phyloP scores from a whole-genome alignment of 2,797 vertebrate genomes.

The Manis crassicaudata region DNA sequence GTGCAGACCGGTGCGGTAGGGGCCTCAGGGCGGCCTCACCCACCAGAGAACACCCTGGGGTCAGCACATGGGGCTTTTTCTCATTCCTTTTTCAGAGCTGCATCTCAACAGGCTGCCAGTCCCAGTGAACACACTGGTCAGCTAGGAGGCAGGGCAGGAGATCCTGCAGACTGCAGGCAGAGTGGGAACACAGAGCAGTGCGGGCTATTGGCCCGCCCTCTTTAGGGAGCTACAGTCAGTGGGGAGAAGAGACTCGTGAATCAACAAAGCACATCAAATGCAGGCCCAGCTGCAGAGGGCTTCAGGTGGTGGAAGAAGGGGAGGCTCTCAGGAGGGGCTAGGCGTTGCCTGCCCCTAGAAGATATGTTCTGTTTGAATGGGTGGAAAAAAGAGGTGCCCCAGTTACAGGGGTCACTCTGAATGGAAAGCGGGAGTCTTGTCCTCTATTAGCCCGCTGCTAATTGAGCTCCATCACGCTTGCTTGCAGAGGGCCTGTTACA shows the following conservation, averaged over 20 bases:
- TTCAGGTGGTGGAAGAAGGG: fast-evolving
- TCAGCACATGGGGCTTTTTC: background rate
- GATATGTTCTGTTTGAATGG: fast-evolving
- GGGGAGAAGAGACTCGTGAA: background rate
- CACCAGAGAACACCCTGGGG: fast-evolving
- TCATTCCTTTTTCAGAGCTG: background rate
- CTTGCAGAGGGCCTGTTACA: fast-evolving
- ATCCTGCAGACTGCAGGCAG: background rate
- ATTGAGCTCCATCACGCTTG: background rate
- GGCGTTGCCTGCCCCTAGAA: background rate
- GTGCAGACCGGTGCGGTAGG: fast-evolving
- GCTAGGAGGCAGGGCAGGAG: background rate
- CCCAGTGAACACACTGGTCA: fast-evolving
- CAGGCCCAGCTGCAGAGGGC: background rate
- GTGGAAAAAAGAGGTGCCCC: background rate
- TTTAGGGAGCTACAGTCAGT: background rate
- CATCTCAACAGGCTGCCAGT: background rate
- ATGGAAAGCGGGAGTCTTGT: background rate
- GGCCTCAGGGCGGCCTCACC: fast-evolving
- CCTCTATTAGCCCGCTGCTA: background rate
- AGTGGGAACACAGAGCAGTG: background rate
- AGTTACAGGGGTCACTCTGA: background rate
- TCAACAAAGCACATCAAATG: background rate
- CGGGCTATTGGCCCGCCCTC: background rate
- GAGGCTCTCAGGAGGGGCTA: background rate